Evolutionary conservation across 2,797 vertebrate species (phyloP), one percentile per base, ranked within the genome.

Genomic region (Champsocephalus esox): DNA sequence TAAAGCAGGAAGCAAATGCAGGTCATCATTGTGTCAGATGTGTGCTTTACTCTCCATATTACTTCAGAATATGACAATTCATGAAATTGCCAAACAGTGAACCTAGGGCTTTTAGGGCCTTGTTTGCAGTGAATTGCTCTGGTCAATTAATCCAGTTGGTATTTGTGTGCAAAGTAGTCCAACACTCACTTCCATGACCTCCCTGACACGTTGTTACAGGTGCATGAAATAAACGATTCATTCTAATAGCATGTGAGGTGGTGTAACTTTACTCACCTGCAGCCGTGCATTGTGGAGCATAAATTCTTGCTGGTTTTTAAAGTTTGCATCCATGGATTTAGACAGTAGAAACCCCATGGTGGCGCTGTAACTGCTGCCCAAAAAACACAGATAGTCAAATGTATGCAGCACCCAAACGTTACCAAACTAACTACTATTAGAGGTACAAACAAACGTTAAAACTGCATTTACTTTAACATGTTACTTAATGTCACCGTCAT

Each of bases 291-390:
- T 96, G 76, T 93, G 92, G 1, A 94, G 82, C 95, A 96, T 95
- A 14, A 97, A 96, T 71, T 98, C 96, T 76, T 96, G 95, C 79
- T 97, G 96, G 57, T 86, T 95, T 70, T 94, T 94, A 16, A 97
- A 75, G 85, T 90, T 96, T 80, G 94, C 94, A 41, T 94, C 96
- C 94, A 96, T 79, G n/a, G 93, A 87, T 81, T 96, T 97, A 0
- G 96, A 98, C 44, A 96, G 46, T 1, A 97, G n/a, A 61, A 96
- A 89, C 16, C 94, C 94, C 95, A 95, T 95, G 61, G 13, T 77
- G 67, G 24, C 3, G 70, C 3, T 52, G 65, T 55, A 16, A 3
- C 69, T 77, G 77, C 8, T n/a, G 3, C 80, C 32, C 34, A 64
- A 41, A 46, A 49, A 2, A 82, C 0, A 65, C 16, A 74, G 19